Evolutionary conservation across 2,113 vertebrate genomes (phyloP), one percentile per base, ranked within the genome.

Genomic region (Turnix velox): DNA sequence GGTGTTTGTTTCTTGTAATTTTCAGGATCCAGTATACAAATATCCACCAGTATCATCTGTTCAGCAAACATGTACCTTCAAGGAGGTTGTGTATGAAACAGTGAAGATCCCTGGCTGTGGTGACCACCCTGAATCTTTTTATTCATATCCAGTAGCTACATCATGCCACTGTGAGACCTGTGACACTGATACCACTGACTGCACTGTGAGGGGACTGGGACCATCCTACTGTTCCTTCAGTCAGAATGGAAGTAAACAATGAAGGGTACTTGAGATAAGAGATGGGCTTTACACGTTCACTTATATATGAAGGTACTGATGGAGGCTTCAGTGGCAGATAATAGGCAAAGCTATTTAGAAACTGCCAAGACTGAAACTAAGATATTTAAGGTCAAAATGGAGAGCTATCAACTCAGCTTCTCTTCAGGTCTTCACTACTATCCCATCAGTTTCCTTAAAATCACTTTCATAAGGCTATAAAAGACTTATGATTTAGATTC

Each of bases 81-180:
- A 97, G 45, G 98, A 99, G 65, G 95, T 99, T 90, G 91, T 96
- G 40, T 98, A 99, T 0, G 98, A 99, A 96, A 98, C 98, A 3
- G 96, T 98, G 66, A 96, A 96, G 93, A 94, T 99, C 57, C 97
- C 98, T 6, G 98, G 98, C 79, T 99, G 99, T 42, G 96, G 97
- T 11, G 92, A 94, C 30, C 97, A 97, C 0, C 94, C 96, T 0
- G 97, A 98, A 49, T 97, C 98, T 4, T 87, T 96, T 54, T 97
- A 99, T 68, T 97, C 97, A 0, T 99, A 99, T 61, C 99, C 98
- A 0, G 98, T 99, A 87, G 99, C 99, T 76, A 98, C 96, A 12
- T 97, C 93, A 61, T 99, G 99, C 65, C 88, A 97, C 23, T 99
- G 99, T 59, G 95, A 84, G 49, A 72, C 48, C 9, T 99, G 99